Percentiles rank a stretch among this genome's conserved stretches.
These are phyloP conservation scores for Microctenopoma stevenorrisi DNA, from an alignment of 2,797 vertebrate genomes.

Conservation along the genomic window DNA sequence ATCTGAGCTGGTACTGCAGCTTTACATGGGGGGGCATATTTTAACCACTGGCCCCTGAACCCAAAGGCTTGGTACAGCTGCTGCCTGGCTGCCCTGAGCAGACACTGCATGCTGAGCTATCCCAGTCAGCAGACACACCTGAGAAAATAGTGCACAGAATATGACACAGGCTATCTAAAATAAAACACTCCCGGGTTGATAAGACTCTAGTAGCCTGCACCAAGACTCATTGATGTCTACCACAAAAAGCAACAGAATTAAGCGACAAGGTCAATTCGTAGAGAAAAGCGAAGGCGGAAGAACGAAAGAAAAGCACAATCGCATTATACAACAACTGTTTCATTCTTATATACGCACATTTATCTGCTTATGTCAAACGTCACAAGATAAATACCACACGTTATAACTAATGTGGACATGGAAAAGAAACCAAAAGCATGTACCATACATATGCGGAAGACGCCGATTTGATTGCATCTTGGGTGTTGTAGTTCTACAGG, in stretches of 20 bases:
- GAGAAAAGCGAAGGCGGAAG: too few relatives aligned
- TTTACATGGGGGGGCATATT: conserved; percentile 78
- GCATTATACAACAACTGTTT: background rate
- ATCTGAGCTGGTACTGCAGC: conserved; percentile 79
- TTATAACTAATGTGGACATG: background rate
- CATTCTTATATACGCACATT: background rate
- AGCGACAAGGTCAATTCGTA: fast-evolving
- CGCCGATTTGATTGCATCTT: background rate
- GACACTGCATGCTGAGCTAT: conserved; percentile 87
- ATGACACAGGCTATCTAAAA: conserved; percentile 23
- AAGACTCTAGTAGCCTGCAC: background rate
- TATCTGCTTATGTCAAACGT: background rate
- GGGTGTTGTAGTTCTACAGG: conserved; percentile 64
- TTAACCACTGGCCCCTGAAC: conserved; percentile 85
- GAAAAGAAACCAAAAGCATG: background rate
- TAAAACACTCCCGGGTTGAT: background rate
- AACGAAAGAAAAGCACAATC: background rate
- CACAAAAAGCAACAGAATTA: background rate
- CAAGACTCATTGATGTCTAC: background rate
- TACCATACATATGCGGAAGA: background rate
- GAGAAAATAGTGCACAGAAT: conserved; percentile 75
- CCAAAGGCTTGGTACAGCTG: conserved; percentile 83
- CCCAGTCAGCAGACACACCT: conserved; percentile 82
- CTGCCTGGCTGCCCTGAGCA: conserved; percentile 86
- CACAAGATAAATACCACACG: background rate